Conservation (phyloP, 2,888 invertebrate genomes). For the Lasioglossum oenotherae region DNA sequence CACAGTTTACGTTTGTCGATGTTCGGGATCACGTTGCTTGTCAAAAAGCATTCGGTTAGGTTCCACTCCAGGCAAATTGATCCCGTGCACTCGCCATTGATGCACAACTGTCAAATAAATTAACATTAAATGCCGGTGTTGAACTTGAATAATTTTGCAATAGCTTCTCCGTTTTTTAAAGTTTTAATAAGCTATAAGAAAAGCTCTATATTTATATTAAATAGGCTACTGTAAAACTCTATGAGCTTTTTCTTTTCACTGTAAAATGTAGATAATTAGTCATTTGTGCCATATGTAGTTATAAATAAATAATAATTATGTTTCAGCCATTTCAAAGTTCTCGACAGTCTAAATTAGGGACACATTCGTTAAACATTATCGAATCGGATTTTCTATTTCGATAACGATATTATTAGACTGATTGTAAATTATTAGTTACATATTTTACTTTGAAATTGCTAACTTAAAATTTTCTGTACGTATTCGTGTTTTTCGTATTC, state of each 20-base stretch:
- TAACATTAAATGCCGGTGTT: not conserved
- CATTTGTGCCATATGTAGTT: too few species aligned
- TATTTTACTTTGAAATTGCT: not conserved
- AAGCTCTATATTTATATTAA: not conserved
- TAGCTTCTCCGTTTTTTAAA: not conserved
- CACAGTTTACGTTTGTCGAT: slow-evolving; percentile 95
- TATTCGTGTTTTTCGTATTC: not conserved
- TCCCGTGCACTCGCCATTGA: slow-evolving; percentile 96
- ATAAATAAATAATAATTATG: not conserved
- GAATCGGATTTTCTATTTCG: not conserved
- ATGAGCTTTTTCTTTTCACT: not conserved
- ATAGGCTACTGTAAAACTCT: not conserved
- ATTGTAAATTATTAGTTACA: not conserved
- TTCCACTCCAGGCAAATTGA: slow-evolving; percentile 98
- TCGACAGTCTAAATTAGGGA: not conserved
- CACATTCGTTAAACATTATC: not conserved
- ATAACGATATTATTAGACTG: not conserved
- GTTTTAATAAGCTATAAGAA: not conserved
- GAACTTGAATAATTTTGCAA: not conserved
- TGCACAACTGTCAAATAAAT: slow-evolving; percentile 88
- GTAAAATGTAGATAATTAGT: not conserved
- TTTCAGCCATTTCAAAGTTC: not conserved
- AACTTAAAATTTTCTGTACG: not conserved
- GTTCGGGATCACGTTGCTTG: slow-evolving; percentile 90
- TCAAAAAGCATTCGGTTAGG: slow-evolving; percentile 97